phyloP scores from a whole-genome alignment of 2,888 invertebrate species.

The Lasioglossum lativentre region DNA sequence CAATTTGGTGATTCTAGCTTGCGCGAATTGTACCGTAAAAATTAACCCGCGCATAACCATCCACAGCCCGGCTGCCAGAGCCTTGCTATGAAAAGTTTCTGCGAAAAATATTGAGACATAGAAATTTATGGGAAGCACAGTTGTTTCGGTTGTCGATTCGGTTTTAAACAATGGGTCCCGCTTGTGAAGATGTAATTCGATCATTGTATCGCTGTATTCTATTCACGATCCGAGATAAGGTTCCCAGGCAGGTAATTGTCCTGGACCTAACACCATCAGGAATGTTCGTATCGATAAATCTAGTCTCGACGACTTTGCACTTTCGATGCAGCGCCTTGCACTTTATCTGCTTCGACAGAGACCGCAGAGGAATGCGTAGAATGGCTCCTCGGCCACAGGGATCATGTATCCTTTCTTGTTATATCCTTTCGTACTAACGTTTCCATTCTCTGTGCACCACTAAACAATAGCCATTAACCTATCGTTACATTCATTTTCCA shows the following conservation, averaged over 20 bases:
- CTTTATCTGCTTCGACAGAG: not conserved
- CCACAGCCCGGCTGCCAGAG: too few species aligned
- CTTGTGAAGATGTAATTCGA: not conserved
- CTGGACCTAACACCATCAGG: constrained; percentile 2
- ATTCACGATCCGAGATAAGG: not conserved
- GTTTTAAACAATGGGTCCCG: not conserved
- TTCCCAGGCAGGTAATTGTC: not conserved
- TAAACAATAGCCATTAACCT: constrained; percentile 24
- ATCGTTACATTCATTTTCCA: constrained; percentile 13
- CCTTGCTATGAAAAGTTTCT: too few species aligned
- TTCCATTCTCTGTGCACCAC: not conserved
- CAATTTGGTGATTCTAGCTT: too few species aligned
- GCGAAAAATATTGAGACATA: not conserved
- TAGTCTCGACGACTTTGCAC: not conserved
- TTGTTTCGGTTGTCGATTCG: not conserved
- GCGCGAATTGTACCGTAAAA: too few species aligned
- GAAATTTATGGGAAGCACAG: not conserved
- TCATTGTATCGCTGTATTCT: not conserved
- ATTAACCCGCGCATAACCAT: too few species aligned
- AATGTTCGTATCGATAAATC: not conserved
- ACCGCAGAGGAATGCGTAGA: not conserved
- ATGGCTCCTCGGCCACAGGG: too few species aligned
- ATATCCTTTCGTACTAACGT: not conserved
- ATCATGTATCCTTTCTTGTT: not conserved
- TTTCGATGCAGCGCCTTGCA: constrained; percentile 2